Percentiles rank a stretch among this genome's conserved stretches.
Evolutionary conservation across 2,113 vertebrate species (phyloP).

Genomic region (Oreochromis spilurus): DNA sequence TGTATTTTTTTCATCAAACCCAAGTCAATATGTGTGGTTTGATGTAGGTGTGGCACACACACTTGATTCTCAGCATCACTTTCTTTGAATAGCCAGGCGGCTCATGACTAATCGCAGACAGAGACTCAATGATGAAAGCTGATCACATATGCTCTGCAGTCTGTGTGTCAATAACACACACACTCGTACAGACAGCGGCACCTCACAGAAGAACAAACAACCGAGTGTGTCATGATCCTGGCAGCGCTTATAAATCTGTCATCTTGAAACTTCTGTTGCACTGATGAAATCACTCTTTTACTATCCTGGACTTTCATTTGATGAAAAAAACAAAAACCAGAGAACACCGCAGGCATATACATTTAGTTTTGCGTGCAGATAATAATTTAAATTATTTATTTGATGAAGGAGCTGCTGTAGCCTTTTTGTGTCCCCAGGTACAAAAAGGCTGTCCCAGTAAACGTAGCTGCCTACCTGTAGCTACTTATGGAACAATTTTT

Average conservation of each 20-base stretch:
- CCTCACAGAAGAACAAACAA: constrained; percentile 19
- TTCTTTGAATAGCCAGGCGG: constrained; percentile 1
- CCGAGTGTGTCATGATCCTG: not conserved
- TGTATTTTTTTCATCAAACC: not conserved
- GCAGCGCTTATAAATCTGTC: not conserved
- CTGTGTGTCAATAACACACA: constrained; percentile 24
- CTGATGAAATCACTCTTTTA: not conserved
- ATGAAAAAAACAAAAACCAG: not conserved
- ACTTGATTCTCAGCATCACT: not conserved
- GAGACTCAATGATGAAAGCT: not conserved
- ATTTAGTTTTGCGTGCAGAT: not conserved
- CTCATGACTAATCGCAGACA: constrained; percentile 11
- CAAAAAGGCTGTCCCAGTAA: not conserved
- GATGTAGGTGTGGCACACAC: not conserved
- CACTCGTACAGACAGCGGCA: not conserved
- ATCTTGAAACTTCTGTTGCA: not conserved
- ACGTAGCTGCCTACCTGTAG: not conserved
- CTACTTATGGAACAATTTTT: not conserved
- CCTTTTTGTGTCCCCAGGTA: not conserved
- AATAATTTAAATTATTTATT: not conserved
- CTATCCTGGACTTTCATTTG: not conserved
- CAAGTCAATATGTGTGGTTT: not conserved
- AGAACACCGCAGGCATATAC: not conserved
- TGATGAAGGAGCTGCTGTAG: not conserved
- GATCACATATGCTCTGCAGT: constrained; percentile 22